Evolutionary conservation across 2,888 invertebrate genomes (phyloP), one percentile per base, ranked within the genome.

Genomic region (Drosophila anomelani): DNA sequence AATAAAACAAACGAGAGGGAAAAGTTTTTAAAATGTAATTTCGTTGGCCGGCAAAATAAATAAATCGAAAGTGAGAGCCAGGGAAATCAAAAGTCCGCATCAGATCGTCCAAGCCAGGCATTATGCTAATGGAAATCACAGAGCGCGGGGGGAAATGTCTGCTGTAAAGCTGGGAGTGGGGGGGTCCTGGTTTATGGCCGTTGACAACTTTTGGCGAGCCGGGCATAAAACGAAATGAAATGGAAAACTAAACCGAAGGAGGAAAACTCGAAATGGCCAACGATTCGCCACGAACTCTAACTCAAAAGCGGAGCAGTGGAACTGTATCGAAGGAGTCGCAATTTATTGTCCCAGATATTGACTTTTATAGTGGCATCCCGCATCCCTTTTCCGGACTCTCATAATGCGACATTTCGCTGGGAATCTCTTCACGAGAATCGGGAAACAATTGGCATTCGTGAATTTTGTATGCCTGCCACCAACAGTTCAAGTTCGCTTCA

Each of bases 261-360:
- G 54, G 61, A 57, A 71, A 29, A 58, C 59, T 58, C 49, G 29
- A 39, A 59, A 62, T 64, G 58, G 63, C 51, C 46, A 38, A 68
- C 85, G 76, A 89, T 90, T 88, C 85, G 90, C 77, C 78, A 90
- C 81, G 85, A 67, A 67, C 68, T 67, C 68, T 67, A 68, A 68
- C 68, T 67, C 74, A 78, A 75, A 75, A 68, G 64, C 73, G 41
- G 39, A 47, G 43, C 23, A 34, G 54, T 77, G 82, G 55, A 64
- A 75, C 75, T 83, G 68, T 76, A 66, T 59, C 69, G 64, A 60
- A 55, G 64, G 70, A 71, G 72, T 75, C 71, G 75, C 75, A 90
- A 90, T 90, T 90, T 89, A 89, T 91, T 78, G 90, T 78, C 83
- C 76, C 77, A 83, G 90, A 91, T 91, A 90, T 89, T 90, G 89